Percentiles rank a stretch among this genome's conserved stretches.
Conservation (phyloP, 2,797 vertebrate genomes). For the Sebastes paucispinis region DNA sequence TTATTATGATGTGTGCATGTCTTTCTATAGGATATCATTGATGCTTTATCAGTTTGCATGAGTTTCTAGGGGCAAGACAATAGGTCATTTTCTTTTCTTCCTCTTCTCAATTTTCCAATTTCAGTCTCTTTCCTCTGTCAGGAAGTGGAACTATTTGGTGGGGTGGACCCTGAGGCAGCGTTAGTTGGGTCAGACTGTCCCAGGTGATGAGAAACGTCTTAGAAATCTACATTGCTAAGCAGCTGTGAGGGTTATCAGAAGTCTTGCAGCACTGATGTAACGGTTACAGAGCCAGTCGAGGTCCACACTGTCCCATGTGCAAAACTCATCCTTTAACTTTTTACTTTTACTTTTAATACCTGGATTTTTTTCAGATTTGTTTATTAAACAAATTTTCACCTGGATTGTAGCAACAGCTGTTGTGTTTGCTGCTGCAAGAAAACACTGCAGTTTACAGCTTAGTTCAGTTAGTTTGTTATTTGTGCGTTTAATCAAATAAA, state of each 20-base stretch:
- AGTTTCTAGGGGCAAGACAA: not conserved
- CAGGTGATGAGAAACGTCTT: conserved; percentile 38
- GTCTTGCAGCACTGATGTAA: conserved; percentile 70
- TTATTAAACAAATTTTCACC: not conserved
- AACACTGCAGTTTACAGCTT: not conserved
- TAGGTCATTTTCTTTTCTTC: not conserved
- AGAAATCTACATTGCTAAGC: conserved; percentile 48
- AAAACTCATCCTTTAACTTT: not conserved
- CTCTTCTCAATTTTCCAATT: not conserved
- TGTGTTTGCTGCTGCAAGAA: not conserved
- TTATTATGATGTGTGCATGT: not conserved
- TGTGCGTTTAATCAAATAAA: too few relatives aligned
- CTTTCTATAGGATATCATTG: not conserved
- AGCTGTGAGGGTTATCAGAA: conserved; percentile 17
- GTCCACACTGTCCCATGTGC: conserved; percentile 2
- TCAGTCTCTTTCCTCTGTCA: not conserved
- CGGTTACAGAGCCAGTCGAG: conserved; percentile 37
- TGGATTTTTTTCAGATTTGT: not conserved
- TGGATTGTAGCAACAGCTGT: not conserved
- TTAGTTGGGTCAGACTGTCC: conserved; percentile 36
- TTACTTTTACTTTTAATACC: not conserved
- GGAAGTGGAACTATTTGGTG: not conserved
- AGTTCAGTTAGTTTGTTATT: too few relatives aligned
- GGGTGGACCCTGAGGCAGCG: not conserved
- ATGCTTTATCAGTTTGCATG: not conserved